phyloP scores from a whole-genome alignment of 1,140 invertebrate genomes.

The Brachionus koreanus region DNA sequence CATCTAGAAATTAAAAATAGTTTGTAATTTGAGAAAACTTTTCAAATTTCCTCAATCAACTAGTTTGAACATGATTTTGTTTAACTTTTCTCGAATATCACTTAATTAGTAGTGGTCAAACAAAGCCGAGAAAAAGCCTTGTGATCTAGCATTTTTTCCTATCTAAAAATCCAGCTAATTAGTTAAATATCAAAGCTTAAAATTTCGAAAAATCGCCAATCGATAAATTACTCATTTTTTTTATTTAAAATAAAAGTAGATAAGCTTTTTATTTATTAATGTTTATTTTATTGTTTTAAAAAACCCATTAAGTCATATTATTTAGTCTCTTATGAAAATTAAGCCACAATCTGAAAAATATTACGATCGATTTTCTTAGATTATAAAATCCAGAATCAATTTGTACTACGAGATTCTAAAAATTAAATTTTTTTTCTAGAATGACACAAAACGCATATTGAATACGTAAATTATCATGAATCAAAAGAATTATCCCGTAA shows the following conservation, averaged over 20 bases:
- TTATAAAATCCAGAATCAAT: not conserved
- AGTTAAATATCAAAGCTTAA: not conserved
- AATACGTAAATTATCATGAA: too few relatives aligned
- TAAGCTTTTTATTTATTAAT: not conserved
- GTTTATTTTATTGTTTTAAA: too few relatives aligned
- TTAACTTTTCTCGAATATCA: slow-evolving; percentile 8
- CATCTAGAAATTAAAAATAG: not conserved
- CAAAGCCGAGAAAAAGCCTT: not conserved
- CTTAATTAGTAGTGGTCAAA: not conserved
- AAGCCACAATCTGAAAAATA: not conserved
- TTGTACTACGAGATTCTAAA: not conserved
- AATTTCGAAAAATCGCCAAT: not conserved
- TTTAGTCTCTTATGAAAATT: not conserved
- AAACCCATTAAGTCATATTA: too few relatives aligned
- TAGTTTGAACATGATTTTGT: slow-evolving; percentile 2
- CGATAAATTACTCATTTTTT: not conserved
- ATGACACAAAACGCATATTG: too few relatives aligned
- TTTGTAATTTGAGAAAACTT: not conserved
- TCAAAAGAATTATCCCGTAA: too few relatives aligned
- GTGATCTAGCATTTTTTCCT: not conserved
- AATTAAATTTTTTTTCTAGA: not conserved
- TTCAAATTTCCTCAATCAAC: not conserved
- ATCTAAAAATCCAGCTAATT: not conserved
- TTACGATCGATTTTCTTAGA: not conserved
- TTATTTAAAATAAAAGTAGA: not conserved